A percentile compares a stretch with the other conserved stretches of the same genome.
These are phyloP conservation scores for Parnassius apollo DNA, from an alignment of 2,888 invertebrate species.

Conservation along the genomic window DNA sequence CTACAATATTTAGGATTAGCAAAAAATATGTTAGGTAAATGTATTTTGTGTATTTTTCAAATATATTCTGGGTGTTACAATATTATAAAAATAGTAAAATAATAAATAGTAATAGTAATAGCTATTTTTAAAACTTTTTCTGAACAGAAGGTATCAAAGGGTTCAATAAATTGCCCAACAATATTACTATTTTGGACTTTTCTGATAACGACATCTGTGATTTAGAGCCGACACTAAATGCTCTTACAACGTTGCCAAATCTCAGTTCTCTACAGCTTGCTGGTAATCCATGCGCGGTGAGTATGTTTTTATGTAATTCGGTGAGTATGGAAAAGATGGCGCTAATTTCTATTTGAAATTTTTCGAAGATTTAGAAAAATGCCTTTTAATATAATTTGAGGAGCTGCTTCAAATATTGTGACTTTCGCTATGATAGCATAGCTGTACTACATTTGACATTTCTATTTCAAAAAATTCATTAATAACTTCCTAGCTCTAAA, in stretches of 20 bases:
- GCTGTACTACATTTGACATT: no score
- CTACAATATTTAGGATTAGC: conserved; percentile 77
- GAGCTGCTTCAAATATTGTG: no score
- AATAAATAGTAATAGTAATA: not conserved
- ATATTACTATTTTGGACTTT: conserved; percentile 70
- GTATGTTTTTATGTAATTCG: conserved; percentile 27
- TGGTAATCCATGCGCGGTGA: conserved; percentile 82
- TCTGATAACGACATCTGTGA: conserved; percentile 82
- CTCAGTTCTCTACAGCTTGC: conserved; percentile 70
- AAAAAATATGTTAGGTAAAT: conserved; percentile 62
- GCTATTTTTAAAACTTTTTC: not conserved
- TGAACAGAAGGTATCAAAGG: conserved; percentile 44
- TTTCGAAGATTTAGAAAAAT: no score
- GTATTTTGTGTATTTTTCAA: no score
- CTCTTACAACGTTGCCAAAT: conserved; percentile 52
- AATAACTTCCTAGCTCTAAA: no score
- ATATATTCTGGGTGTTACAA: not conserved
- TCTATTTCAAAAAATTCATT: no score
- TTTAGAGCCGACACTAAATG: conserved; percentile 61
- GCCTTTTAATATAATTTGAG: no score
- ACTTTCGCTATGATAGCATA: no score
- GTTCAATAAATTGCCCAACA: conserved; percentile 45
- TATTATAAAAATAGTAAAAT: not conserved
- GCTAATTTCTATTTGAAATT: conserved; percentile 24
- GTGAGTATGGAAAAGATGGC: conserved; percentile 45